Evolutionary conservation across 2,797 vertebrate genomes (phyloP).

Genomic region (Poliocrania exsul): DNA sequence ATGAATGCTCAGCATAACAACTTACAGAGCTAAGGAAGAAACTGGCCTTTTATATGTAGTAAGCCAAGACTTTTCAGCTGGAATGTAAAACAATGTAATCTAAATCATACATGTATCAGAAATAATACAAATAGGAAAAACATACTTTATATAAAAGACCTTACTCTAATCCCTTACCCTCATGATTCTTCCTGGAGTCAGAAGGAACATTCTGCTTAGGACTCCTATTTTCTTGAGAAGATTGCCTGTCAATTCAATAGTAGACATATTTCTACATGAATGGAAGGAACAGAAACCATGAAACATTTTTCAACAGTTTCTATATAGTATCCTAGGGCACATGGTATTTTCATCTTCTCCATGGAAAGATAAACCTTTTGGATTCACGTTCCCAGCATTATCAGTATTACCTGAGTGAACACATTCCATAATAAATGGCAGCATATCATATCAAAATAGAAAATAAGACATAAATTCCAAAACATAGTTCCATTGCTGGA

Average conservation of each 20-base stretch:
- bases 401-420: neutral
- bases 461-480: neutral
- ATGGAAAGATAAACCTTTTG: neutral
- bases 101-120: neutral
- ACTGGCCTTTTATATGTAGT: neutral
- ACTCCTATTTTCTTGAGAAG: slow-evolving; percentile 34
- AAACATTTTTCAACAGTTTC: neutral
- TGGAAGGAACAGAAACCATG: neutral
- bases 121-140: neutral
- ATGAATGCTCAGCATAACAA: neutral
- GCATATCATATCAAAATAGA: neutral
- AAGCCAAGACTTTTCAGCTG: neutral
- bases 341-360: neutral
- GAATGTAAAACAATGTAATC: neutral
- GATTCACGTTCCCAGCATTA: neutral
- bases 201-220: slow-evolving; percentile 33
- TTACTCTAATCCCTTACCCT: slow-evolving; percentile 58
- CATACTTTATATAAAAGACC: neutral
- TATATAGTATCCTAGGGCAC: neutral
- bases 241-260: slow-evolving; percentile 69
- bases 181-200: slow-evolving; percentile 33
- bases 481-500: neutral
- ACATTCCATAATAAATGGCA: neutral
- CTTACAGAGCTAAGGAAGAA: neutral
- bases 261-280: slow-evolving; percentile 42